Evolutionary conservation across 1,140 invertebrate species (phyloP).

Genomic region (Drosophila navojoa): DNA sequence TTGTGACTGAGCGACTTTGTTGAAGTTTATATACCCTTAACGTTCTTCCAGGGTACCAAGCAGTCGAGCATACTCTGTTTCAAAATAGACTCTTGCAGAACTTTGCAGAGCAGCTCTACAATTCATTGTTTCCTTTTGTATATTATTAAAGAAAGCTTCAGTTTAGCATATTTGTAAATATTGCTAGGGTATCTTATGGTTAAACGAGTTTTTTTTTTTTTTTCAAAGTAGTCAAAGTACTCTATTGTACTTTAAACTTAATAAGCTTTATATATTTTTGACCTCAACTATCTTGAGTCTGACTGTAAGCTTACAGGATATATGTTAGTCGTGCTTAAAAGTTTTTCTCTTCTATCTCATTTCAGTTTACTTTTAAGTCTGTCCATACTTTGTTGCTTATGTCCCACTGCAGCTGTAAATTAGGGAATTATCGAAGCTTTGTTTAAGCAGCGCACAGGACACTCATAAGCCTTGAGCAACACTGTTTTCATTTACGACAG

Average conservation of each 20-base stretch:
- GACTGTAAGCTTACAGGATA: background rate
- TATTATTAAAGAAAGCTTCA: background rate
- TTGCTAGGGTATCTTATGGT: no score
- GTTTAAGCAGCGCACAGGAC: background rate
- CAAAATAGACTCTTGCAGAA: no score
- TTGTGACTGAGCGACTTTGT: background rate
- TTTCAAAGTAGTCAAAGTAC: no score
- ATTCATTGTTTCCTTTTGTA: no score
- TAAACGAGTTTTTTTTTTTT: no score
- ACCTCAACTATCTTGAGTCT: background rate
- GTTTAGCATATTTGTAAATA: no score
- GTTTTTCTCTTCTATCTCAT: background rate
- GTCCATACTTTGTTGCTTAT: background rate
- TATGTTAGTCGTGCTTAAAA: background rate
- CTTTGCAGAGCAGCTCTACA: no score
- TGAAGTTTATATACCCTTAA: no score
- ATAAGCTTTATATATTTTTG: no score
- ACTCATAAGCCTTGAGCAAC: background rate
- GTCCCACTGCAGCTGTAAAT: conserved; percentile 7
- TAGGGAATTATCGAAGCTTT: background rate
- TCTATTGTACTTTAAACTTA: no score
- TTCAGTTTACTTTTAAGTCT: background rate
- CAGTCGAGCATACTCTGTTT: no score
- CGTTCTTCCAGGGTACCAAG: no score
- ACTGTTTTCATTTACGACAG: conserved; percentile 1